Conservation (phyloP, 1,140 invertebrate genomes). For the Xylocopa sonorina region DNA sequence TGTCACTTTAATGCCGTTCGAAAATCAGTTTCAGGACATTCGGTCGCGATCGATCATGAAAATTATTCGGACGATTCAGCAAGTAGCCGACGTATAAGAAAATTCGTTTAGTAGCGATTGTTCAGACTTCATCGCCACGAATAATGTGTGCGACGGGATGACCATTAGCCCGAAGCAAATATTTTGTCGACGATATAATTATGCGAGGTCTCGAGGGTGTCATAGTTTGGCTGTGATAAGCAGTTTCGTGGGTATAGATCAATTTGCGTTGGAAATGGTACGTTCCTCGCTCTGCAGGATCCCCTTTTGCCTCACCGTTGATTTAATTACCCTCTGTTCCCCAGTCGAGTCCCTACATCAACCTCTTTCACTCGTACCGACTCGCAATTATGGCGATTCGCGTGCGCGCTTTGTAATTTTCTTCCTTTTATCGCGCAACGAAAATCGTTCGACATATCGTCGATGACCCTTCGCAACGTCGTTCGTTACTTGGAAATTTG, state of each 20-base stretch:
- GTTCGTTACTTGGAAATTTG: too few relatives aligned
- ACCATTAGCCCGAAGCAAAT: neutral
- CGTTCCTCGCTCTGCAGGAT: too few relatives aligned
- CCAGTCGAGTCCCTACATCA: neutral
- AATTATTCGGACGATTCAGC: neutral
- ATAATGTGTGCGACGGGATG: neutral
- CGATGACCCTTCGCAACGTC: too few relatives aligned
- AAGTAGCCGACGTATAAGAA: neutral
- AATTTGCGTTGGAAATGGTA: slow-evolving; percentile 21
- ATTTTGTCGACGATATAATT: slow-evolving; percentile 12
- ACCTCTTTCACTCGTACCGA: neutral
- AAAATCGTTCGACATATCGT: too few relatives aligned
- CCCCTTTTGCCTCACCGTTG: neutral
- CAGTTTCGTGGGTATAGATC: slow-evolving; percentile 13
- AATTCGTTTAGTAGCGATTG: neutral
- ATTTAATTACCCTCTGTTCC: slow-evolving; percentile 10
- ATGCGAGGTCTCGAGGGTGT: neutral
- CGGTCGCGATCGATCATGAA: neutral
- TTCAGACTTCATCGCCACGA: neutral
- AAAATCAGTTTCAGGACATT: neutral
- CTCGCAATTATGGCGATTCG: neutral
- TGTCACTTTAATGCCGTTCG: too few relatives aligned
- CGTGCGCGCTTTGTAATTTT: neutral
- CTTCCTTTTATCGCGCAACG: neutral
- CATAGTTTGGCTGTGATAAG: neutral